phyloP scores from a whole-genome alignment of 2,113 vertebrate species.

The Notothenia coriiceps region DNA sequence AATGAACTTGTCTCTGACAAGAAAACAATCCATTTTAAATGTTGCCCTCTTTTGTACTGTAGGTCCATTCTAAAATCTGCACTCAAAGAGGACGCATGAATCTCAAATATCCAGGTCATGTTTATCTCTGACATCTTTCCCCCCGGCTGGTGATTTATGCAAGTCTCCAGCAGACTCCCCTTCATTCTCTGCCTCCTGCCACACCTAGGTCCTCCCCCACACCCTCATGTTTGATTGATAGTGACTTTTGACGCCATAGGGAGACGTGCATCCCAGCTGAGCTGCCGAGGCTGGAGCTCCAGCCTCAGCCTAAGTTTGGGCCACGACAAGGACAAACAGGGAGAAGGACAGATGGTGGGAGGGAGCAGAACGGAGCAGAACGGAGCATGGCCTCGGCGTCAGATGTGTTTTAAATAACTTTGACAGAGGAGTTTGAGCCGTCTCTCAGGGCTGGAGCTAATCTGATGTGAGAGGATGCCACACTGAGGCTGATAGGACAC shows the following conservation, averaged over 20 bases:
- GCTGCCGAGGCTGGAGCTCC: constrained; percentile 48
- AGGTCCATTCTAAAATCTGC: constrained; percentile 1
- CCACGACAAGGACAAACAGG: constrained; percentile 73
- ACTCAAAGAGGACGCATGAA: constrained; percentile 37
- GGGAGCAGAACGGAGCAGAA: constrained; percentile 40
- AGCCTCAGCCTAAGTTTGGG: constrained; percentile 67
- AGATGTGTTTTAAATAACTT: constrained; percentile 85
- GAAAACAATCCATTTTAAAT: constrained; percentile 33
- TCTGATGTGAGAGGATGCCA: constrained; percentile 85
- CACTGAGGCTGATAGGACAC: constrained; percentile 81
- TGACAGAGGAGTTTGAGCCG: constrained; percentile 83
- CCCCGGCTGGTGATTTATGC: constrained; percentile 49
- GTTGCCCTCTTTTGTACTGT: background rate
- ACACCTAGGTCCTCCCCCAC: constrained; percentile 67
- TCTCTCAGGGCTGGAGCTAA: constrained; percentile 82
- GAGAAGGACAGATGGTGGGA: constrained; percentile 64
- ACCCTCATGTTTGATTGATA: constrained; percentile 77
- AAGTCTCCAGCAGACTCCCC: constrained; percentile 43
- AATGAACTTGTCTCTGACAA: constrained; percentile 14
- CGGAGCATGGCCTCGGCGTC: constrained; percentile 58
- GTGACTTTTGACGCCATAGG: constrained; percentile 74
- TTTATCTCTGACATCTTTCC: constrained; percentile 54
- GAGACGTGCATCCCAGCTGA: constrained; percentile 67
- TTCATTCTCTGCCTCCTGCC: constrained; percentile 55
- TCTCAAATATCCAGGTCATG: constrained; percentile 49